These are phyloP conservation scores for Rhagophthalmus giganteus DNA, from an alignment of 2,888 invertebrate species.

Conservation along the genomic window DNA sequence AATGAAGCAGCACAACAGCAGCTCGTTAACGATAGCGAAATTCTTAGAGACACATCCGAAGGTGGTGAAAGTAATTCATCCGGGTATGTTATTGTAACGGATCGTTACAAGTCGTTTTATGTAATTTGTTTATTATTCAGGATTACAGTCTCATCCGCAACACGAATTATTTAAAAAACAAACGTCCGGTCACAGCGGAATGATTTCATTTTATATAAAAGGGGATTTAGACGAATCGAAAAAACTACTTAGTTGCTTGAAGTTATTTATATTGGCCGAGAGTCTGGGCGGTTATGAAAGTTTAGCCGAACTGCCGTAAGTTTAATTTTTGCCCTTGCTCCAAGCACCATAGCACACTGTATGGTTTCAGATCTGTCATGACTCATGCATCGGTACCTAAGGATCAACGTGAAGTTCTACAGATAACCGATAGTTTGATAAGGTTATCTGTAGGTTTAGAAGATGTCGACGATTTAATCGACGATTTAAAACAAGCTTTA, in stretches of 20 bases:
- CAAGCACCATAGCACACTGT: not conserved
- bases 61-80: conserved; percentile 81
- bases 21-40: conserved; percentile 74
- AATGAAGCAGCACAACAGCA: conserved; percentile 87
- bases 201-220: conserved; percentile 85
- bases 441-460: conserved; percentile 91
- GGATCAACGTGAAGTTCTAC: conserved; percentile 69
- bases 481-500: conserved; percentile 83
- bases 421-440: conserved; percentile 83
- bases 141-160: conserved; percentile 84
- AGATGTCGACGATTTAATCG: conserved; percentile 79
- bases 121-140: conserved; percentile 49
- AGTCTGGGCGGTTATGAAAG: conserved; percentile 96
- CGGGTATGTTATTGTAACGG: conserved; percentile 59
- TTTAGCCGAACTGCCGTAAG: conserved; percentile 91
- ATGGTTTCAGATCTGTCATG: conserved; percentile 68
- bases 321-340: conserved; percentile 39
- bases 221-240: conserved; percentile 74
- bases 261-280: conserved; percentile 86
- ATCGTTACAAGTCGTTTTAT: not conserved
- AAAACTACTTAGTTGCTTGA: conserved; percentile 73
- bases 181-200: conserved; percentile 86
- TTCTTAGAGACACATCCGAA: conserved; percentile 80
- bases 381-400: conserved; percentile 91
- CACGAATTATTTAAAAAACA: conserved; percentile 78